Evolutionary conservation across 2,888 invertebrate species (phyloP).

Genomic region (Aricia artaxerxes): DNA sequence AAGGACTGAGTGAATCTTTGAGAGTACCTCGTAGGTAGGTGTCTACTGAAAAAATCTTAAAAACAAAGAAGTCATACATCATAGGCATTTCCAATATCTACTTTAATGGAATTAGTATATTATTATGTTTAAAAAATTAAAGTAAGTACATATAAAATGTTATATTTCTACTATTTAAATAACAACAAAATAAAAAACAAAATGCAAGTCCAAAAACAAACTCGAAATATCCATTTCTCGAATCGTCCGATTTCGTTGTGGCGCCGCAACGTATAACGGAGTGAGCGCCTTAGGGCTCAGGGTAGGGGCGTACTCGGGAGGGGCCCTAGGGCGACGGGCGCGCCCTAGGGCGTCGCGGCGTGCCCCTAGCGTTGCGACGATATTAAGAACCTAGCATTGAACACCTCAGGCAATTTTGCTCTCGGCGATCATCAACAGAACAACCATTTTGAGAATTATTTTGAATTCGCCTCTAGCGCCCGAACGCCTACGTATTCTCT

Average conservation of each 20-base stretch:
- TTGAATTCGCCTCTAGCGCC: slow-evolving; percentile 58
- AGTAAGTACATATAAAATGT: no score
- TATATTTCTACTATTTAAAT: not conserved
- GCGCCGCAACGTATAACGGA: slow-evolving; percentile 29
- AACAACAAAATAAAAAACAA: not conserved
- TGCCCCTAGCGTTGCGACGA: slow-evolving; percentile 32
- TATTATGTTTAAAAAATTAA: no score
- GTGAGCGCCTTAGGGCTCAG: slow-evolving; percentile 38
- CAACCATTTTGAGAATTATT: slow-evolving; percentile 75
- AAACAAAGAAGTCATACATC: no score
- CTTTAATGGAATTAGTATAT: no score
- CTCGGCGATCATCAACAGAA: slow-evolving; percentile 68
- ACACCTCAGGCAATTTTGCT: slow-evolving; percentile 55
- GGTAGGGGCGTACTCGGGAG: slow-evolving; percentile 28
- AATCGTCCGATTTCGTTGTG: not conserved
- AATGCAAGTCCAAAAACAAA: not conserved
- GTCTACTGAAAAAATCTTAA: no score
- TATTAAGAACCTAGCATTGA: slow-evolving; percentile 42
- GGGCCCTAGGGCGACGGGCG: slow-evolving; percentile 19
- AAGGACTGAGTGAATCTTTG: no score
- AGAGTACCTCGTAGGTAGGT: no score
- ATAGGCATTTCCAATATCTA: no score
- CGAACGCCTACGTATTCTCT: slow-evolving; percentile 25
- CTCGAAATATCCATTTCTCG: not conserved
- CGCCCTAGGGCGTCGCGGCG: slow-evolving; percentile 19